Conservation (phyloP, 1,140 invertebrate species). For the Drosophila orosa region DNA sequence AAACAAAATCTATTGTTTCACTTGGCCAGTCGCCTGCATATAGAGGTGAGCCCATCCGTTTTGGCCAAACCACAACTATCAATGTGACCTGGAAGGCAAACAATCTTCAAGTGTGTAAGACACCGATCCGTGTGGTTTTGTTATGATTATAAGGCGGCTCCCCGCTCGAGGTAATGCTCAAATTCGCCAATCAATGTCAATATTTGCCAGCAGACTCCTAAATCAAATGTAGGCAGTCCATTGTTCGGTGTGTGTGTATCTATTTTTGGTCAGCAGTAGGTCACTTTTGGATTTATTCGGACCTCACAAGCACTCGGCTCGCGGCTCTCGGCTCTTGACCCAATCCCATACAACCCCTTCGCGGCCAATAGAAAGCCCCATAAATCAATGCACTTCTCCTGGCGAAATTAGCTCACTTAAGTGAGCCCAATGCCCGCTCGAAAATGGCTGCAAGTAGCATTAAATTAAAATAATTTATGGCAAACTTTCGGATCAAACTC, state of each 20-base stretch:
- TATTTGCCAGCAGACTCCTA: constrained; percentile 60
- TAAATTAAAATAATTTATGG: constrained; percentile 68
- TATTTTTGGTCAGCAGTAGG: constrained; percentile 47
- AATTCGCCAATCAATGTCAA: constrained; percentile 67
- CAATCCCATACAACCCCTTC: constrained; percentile 7
- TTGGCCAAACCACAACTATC: constrained; percentile 10
- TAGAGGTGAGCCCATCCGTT: constrained; percentile 50
- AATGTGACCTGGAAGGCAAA: constrained; percentile 36
- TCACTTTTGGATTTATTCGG: constrained; percentile 23
- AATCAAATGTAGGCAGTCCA: constrained; percentile 49
- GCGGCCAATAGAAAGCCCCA: constrained; percentile 45
- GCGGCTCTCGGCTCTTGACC: constrained; percentile 28
- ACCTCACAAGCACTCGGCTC: neutral
- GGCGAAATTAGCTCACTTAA: constrained; percentile 41
- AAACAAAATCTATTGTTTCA: constrained; percentile 57
- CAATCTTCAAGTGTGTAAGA: constrained; percentile 27
- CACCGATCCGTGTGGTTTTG: constrained; percentile 22
- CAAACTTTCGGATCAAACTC: constrained; percentile 50
- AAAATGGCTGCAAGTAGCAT: constrained; percentile 51
- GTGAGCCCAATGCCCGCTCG: constrained; percentile 39
- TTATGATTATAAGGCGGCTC: constrained; percentile 35
- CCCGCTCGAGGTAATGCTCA: constrained; percentile 35
- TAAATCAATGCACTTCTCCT: constrained; percentile 51
- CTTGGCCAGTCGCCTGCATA: constrained; percentile 48
- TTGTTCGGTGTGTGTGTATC: constrained; percentile 16